phyloP scores from a whole-genome alignment of 2,113 vertebrate genomes.

The Sander lucioperca region DNA sequence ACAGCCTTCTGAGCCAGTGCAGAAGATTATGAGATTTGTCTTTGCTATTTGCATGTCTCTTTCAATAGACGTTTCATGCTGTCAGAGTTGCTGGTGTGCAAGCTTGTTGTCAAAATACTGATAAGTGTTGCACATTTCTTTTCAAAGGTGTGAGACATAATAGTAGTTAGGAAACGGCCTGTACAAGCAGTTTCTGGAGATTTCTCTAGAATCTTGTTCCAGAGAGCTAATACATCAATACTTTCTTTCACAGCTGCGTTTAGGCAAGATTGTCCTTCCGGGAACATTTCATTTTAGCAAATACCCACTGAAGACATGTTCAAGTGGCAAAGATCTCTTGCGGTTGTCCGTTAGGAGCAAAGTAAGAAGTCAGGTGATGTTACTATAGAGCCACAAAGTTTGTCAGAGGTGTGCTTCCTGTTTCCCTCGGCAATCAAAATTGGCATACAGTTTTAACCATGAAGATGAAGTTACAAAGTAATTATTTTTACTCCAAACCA shows the following conservation, averaged over 20 bases:
- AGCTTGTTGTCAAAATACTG: not conserved
- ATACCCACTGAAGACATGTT: not conserved
- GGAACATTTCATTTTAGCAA: not conserved
- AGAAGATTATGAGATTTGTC: constrained; percentile 25
- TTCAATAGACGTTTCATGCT: constrained; percentile 15
- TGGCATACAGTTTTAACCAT: not conserved
- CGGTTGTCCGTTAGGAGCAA: not conserved
- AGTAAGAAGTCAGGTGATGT: not conserved
- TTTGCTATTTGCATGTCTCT: constrained; percentile 10
- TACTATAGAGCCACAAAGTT: not conserved
- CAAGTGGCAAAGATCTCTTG: not conserved
- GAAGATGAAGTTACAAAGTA: not conserved
- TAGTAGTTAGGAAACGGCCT: not conserved
- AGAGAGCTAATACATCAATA: not conserved
- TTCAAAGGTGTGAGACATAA: not conserved
- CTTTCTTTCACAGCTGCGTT: constrained; percentile 1
- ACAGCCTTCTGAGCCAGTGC: not conserved
- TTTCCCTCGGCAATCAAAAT: not conserved
- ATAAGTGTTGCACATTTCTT: not conserved
- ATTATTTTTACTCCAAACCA: not conserved
- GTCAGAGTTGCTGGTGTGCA: not conserved
- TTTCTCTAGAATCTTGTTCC: not conserved
- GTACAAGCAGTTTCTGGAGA: not conserved
- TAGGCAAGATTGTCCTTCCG: not conserved
- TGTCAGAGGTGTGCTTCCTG: not conserved